Evolutionary conservation across 2,888 invertebrate genomes (phyloP).

Genomic region (Helicoverpa assulta): DNA sequence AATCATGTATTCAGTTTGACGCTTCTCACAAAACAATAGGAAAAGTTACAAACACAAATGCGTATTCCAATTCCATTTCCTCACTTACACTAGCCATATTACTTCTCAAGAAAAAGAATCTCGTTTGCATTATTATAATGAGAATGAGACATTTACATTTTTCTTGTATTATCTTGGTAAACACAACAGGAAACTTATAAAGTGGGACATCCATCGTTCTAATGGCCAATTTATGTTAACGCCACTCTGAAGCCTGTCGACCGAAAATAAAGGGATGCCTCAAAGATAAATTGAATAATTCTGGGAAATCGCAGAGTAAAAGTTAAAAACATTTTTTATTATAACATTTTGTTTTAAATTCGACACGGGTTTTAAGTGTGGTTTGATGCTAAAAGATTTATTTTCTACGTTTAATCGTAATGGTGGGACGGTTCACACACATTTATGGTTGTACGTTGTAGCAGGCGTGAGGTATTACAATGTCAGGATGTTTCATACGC

Average conservation of each 20-base stretch:
- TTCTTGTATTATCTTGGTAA: slow-evolving; percentile 39
- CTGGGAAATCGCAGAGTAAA: slow-evolving; percentile 35
- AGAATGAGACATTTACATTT: slow-evolving; percentile 45
- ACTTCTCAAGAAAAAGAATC: slow-evolving; percentile 31
- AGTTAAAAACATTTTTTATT: slow-evolving; percentile 35
- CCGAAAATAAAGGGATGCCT: slow-evolving; percentile 51
- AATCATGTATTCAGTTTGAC: no score
- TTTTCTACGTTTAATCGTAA: not conserved
- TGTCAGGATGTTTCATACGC: no score
- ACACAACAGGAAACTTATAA: slow-evolving; percentile 59
- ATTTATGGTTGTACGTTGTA: not conserved
- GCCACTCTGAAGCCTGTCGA: slow-evolving; percentile 52
- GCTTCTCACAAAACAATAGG: not conserved
- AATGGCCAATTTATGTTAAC: slow-evolving; percentile 65
- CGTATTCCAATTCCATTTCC: slow-evolving; percentile 10
- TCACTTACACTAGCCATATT: slow-evolving; percentile 15
- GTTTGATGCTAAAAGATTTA: not conserved
- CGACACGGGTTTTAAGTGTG: not conserved
- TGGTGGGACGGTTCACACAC: not conserved
- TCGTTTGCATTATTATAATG: slow-evolving; percentile 51
- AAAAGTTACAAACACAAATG: slow-evolving; percentile 2
- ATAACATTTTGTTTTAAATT: slow-evolving; percentile 3
- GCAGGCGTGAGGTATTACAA: no score
- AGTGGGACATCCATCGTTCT: slow-evolving; percentile 54
- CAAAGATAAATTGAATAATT: slow-evolving; percentile 59